Conservation (phyloP, 2,888 invertebrate species). For the Volucella inanis region DNA sequence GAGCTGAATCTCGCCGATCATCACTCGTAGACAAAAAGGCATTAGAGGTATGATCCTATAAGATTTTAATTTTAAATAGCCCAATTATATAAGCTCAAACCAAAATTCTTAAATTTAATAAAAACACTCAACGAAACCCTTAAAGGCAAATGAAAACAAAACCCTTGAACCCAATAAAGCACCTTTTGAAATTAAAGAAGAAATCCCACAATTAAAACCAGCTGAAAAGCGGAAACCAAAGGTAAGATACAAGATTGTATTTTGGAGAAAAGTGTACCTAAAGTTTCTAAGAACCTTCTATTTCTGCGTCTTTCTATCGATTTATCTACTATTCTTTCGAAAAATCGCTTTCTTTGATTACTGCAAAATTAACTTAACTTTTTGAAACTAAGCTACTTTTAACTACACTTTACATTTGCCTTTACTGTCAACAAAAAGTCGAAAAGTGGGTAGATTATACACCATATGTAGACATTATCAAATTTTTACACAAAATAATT, state of each 20-base stretch:
- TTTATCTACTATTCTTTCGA: background rate
- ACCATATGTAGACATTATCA: too few species aligned
- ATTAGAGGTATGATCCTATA: slow-evolving; percentile 77
- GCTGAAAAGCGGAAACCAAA: slow-evolving; percentile 82
- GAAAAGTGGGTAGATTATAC: too few species aligned
- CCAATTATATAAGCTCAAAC: background rate
- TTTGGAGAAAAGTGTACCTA: background rate
- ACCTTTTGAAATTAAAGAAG: slow-evolving; percentile 85
- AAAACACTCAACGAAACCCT: slow-evolving; percentile 20
- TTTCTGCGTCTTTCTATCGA: background rate
- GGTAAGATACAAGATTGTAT: slow-evolving; percentile 77
- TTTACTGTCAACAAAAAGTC: too few species aligned
- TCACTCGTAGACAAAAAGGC: slow-evolving; percentile 80
- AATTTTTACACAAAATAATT: too few species aligned
- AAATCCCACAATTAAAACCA: slow-evolving; percentile 86
- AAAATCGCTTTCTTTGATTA: too few species aligned
- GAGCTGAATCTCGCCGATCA: slow-evolving; percentile 79
- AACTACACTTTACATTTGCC: too few species aligned
- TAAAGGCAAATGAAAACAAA: slow-evolving; percentile 78
- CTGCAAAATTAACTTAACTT: too few species aligned
- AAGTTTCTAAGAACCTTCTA: background rate
- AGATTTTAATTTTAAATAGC: too few species aligned
- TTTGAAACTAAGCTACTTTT: too few species aligned
- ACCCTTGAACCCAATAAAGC: slow-evolving; percentile 82
- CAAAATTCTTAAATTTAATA: slow-evolving; percentile 6